phyloP scores from a whole-genome alignment of 1,140 invertebrate species.

The Caenorhabditis tropicalis region DNA sequence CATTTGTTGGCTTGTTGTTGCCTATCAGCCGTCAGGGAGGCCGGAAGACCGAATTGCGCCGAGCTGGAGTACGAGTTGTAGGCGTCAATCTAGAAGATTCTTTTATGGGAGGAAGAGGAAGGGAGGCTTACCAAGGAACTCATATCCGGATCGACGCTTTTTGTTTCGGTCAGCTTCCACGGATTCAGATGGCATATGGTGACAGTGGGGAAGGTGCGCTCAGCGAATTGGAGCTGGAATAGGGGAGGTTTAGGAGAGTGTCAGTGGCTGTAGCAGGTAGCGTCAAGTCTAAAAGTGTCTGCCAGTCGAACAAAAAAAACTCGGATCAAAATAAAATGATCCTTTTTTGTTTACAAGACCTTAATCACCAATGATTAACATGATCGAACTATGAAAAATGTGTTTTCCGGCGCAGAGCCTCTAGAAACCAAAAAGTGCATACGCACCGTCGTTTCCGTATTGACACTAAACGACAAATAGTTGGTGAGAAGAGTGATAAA shows the following conservation, averaged over 20 bases:
- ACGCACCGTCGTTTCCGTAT: constrained; percentile 58
- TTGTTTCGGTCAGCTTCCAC: constrained; percentile 51
- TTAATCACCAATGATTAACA: no score
- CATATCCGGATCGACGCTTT: constrained; percentile 16
- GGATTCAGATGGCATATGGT: constrained; percentile 64
- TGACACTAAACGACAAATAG: constrained; percentile 55
- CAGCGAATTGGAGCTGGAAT: constrained; percentile 61
- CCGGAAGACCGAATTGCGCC: background rate
- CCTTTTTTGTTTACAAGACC: no score
- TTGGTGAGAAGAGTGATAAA: constrained; percentile 52
- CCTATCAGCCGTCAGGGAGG: background rate
- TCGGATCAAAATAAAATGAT: no score
- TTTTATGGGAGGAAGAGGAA: background rate
- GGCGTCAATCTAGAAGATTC: constrained; percentile 29
- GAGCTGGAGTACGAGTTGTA: background rate
- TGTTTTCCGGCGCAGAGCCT: background rate
- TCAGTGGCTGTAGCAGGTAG: no score
- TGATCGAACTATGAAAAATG: no score
- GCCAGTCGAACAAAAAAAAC: no score
- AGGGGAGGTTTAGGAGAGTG: background rate
- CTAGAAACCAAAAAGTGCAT: background rate
- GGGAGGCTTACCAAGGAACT: background rate
- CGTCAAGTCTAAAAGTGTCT: no score
- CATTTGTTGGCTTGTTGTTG: constrained; percentile 25
- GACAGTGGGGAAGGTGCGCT: constrained; percentile 58